Conservation (phyloP, 2,113 vertebrate species). For the Nothocercus julius region DNA sequence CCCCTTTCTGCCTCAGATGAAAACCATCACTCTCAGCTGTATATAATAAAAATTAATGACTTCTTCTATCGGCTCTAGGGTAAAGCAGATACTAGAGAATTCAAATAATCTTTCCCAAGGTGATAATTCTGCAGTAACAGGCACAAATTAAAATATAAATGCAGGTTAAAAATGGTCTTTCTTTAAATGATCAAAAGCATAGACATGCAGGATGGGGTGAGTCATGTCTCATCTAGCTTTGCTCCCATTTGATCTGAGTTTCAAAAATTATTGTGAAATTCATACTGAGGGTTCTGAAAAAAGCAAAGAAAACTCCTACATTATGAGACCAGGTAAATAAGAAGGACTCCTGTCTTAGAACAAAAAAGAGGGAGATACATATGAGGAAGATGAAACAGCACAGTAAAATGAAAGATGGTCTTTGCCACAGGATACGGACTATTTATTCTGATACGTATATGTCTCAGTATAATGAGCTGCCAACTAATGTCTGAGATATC, state of each 20-base stretch:
- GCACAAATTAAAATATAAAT: neutral
- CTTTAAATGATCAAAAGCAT: neutral
- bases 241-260: neutral
- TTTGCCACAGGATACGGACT: neutral
- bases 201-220: neutral
- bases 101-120: conserved; percentile 6
- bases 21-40: neutral
- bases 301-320: neutral
- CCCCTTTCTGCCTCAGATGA: neutral
- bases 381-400: neutral
- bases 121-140: neutral
- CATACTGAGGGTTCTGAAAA: neutral
- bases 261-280: neutral
- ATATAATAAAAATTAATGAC: conserved; percentile 24
- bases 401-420: neutral
- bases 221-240: neutral
- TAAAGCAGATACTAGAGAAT: neutral
- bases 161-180: neutral
- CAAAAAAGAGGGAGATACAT: neutral
- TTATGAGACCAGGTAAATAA: neutral
- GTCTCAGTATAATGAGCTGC: neutral
- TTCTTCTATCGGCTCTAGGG: neutral
- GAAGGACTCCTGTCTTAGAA: neutral
- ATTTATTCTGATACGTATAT: neutral
- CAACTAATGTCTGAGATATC: neutral